A percentile compares a stretch with the other conserved stretches of the same genome.
Conservation (phyloP, 2,888 invertebrate genomes). For the Cerastis leucographa region DNA sequence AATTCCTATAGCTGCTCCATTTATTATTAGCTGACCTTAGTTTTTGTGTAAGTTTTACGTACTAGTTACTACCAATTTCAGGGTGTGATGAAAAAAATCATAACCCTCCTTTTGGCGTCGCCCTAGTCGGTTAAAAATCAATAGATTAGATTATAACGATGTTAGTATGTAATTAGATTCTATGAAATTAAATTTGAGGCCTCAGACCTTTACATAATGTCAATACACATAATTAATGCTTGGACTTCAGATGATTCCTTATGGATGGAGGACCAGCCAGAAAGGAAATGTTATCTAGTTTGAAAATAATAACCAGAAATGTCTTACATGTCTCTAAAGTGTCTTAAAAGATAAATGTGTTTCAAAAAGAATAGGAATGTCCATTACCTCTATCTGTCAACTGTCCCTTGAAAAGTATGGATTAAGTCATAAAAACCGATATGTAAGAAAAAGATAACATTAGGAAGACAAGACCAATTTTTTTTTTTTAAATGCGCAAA, state of each 20-base stretch:
- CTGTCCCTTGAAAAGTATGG: no score
- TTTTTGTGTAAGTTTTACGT: constrained; percentile 6
- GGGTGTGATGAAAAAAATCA: not conserved
- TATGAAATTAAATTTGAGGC: no score
- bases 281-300: not conserved
- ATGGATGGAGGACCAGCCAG: not conserved
- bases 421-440: no score
- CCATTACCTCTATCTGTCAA: no score
- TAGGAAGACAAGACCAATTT: no score
- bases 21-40: constrained; percentile 32
- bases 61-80: not conserved
- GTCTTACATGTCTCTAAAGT: no score
- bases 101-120: not conserved
- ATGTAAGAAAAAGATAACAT: no score
- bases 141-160: not conserved
- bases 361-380: no score
- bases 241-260: not conserved
- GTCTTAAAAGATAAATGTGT: no score
- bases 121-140: not conserved
- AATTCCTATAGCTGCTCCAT: constrained; percentile 23
- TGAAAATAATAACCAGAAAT: not conserved
- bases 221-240: not conserved
- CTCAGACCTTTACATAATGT: not conserved
- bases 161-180: no score
- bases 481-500: no score